Conservation (phyloP, 2,113 vertebrate species). For the Edolisoma coerulescens region DNA sequence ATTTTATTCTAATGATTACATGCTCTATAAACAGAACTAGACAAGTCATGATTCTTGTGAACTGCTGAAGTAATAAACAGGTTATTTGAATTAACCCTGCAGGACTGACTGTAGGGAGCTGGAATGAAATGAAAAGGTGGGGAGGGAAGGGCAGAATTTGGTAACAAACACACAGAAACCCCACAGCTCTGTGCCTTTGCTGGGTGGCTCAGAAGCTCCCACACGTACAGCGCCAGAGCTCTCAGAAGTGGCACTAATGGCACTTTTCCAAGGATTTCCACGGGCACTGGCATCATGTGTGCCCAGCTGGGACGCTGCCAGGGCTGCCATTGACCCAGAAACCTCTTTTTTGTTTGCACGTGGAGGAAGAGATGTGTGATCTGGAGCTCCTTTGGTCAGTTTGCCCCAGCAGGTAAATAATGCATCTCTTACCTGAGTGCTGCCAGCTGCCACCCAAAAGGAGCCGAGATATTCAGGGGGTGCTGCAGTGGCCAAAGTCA, state of each 20-base stretch:
- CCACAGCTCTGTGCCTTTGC: neutral
- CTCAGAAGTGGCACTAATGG: neutral
- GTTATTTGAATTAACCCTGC: neutral
- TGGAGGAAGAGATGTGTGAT: neutral
- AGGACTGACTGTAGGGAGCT: neutral
- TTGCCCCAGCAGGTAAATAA: neutral
- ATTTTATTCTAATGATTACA: conserved; percentile 51
- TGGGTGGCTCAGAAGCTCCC: neutral
- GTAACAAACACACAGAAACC: neutral
- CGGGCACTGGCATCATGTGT: neutral
- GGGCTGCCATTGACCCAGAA: neutral
- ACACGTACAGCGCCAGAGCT: rapidly evolving
- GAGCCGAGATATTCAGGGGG: neutral
- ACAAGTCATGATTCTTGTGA: neutral
- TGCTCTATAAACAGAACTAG: conserved; percentile 39
- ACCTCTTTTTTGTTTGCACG: neutral
- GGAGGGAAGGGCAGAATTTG: neutral
- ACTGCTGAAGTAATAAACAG: neutral
- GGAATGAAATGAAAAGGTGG: neutral
- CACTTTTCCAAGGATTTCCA: neutral
- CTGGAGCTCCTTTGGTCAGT: neutral
- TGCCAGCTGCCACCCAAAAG: neutral
- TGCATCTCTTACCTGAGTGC: neutral
- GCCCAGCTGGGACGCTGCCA: neutral
- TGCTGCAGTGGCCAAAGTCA: neutral